A percentile compares a stretch with the other conserved stretches of the same genome.
These are phyloP conservation scores for Willisornis vidua DNA, from an alignment of 2,113 vertebrate species.

Conservation along the genomic window DNA sequence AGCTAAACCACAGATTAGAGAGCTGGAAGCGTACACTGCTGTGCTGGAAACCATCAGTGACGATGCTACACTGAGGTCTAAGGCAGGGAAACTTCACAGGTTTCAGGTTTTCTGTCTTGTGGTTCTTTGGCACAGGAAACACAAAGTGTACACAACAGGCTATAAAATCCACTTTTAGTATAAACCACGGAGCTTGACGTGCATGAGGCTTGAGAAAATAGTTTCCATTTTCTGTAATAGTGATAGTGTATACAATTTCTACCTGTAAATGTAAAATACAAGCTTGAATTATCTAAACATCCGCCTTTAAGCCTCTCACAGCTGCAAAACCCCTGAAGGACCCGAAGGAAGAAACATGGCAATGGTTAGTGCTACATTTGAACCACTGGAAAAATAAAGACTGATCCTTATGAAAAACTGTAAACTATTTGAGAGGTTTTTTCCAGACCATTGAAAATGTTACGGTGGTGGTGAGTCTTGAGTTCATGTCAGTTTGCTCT, in stretches of 20 bases:
- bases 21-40: neutral
- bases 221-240: slow-evolving; percentile 64
- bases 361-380: neutral
- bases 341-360: neutral
- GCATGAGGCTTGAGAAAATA: slow-evolving; percentile 51
- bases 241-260: slow-evolving; percentile 47
- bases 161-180: slow-evolving; percentile 69
- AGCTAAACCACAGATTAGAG: slow-evolving; percentile 44
- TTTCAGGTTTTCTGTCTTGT: slow-evolving; percentile 53
- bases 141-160: slow-evolving; percentile 44
- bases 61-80: neutral
- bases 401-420: slow-evolving; percentile 25
- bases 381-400: slow-evolving; percentile 55
- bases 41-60: slow-evolving; percentile 1
- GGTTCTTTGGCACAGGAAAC: slow-evolving; percentile 62
- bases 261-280: slow-evolving; percentile 66
- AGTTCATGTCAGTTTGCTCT: neutral
- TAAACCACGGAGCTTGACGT: slow-evolving; percentile 46
- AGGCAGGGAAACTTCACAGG: slow-evolving; percentile 33
- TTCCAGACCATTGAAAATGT: slow-evolving; percentile 42
- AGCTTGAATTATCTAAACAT: slow-evolving; percentile 60
- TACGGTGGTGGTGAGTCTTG: neutral
- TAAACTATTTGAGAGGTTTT: slow-evolving; percentile 28
- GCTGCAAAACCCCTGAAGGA: slow-evolving; percentile 45
- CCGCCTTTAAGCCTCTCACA: slow-evolving; percentile 14